phyloP scores from a whole-genome alignment of 2,113 vertebrate species.

The Otus sunia region DNA sequence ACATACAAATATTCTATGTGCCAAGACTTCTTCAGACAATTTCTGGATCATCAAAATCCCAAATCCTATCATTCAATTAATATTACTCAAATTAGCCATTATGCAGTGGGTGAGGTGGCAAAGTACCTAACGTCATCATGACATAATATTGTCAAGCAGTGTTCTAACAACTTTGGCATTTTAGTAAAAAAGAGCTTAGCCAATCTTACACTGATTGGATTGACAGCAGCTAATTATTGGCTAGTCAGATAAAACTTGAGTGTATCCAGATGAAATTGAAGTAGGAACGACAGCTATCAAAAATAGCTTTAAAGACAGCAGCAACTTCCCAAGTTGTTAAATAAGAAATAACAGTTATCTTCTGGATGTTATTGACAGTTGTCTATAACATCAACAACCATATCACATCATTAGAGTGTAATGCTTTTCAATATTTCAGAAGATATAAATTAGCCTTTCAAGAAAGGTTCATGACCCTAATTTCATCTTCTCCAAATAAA shows the following conservation, averaged over 20 bases:
- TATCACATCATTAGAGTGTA: slow-evolving; percentile 10
- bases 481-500: slow-evolving; percentile 64
- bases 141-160: slow-evolving; percentile 53
- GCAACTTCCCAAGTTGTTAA: slow-evolving; percentile 25
- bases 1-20: slow-evolving; percentile 1
- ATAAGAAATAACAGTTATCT: slow-evolving; percentile 40
- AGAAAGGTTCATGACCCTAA: slow-evolving; percentile 49
- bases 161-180: slow-evolving; percentile 38
- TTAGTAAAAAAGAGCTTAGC: slow-evolving; percentile 42
- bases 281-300: slow-evolving; percentile 10
- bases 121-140: slow-evolving; percentile 53
- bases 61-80: slow-evolving; percentile 22
- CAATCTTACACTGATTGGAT: slow-evolving; percentile 32
- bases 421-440: slow-evolving; percentile 31
- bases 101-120: slow-evolving; percentile 49
- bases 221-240: slow-evolving; percentile 58
- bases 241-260: slow-evolving; percentile 51
- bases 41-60: slow-evolving; percentile 20
- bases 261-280: slow-evolving; percentile 39
- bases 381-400: slow-evolving; percentile 16
- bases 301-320: slow-evolving; percentile 49
- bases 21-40: slow-evolving; percentile 8
- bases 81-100: slow-evolving; percentile 40
- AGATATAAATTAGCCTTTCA: slow-evolving; percentile 50
- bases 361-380: slow-evolving; percentile 16